phyloP scores from a whole-genome alignment of 2,797 vertebrate genomes.

The Gallinago solitaria region DNA sequence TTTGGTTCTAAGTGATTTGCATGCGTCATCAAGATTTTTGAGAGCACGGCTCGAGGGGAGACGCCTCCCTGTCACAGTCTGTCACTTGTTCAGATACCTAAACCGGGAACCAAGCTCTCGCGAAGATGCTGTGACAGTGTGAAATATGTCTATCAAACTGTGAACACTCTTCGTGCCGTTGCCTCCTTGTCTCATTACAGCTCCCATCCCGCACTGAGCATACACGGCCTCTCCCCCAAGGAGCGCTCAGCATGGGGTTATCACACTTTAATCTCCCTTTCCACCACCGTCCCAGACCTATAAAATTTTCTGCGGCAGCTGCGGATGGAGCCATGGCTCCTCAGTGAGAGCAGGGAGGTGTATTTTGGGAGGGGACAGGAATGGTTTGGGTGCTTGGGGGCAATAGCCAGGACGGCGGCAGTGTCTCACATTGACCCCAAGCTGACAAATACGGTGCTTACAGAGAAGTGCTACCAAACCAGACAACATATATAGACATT shows the following conservation, averaged over 20 bases:
- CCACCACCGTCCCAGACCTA: background rate
- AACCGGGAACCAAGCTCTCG: background rate
- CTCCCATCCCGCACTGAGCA: background rate
- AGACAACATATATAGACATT: background rate
- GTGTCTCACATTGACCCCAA: background rate
- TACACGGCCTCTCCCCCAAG: accelerated
- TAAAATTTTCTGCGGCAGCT: background rate
- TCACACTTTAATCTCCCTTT: background rate
- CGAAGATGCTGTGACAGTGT: background rate
- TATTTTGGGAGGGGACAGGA: background rate
- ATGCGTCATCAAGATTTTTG: conserved; percentile 41
- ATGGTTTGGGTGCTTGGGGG: background rate
- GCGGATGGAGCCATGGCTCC: accelerated
- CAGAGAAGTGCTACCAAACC: background rate
- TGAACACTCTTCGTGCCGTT: background rate
- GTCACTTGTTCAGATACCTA: conserved; percentile 15
- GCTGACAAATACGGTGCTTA: accelerated
- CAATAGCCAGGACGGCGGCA: background rate
- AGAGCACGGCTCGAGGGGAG: background rate
- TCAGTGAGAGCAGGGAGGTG: accelerated
- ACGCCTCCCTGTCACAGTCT: conserved; percentile 34
- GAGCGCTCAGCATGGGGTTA: background rate
- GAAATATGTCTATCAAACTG: conserved; percentile 12
- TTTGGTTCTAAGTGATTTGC: conserved; percentile 44
- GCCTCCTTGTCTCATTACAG: background rate